Evolutionary conservation across 2,888 invertebrate genomes (phyloP).

Genomic region (Callinectes sapidus): DNA sequence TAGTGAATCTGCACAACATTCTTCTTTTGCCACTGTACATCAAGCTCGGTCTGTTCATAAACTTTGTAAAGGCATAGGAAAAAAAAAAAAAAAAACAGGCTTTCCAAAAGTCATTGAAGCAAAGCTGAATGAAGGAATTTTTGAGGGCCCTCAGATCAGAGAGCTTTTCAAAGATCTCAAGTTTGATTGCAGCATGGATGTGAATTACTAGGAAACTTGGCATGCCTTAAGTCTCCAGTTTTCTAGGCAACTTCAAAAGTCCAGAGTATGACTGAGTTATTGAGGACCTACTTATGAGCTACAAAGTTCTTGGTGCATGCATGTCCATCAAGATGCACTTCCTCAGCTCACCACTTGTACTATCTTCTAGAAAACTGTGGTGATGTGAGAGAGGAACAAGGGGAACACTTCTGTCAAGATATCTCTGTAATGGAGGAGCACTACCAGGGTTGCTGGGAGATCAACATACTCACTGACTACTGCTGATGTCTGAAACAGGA

Average conservation of each 20-base stretch:
- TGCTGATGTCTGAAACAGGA: constrained; percentile 74
- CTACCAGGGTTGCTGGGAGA: constrained; percentile 75
- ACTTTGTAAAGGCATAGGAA: neutral
- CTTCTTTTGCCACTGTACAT: constrained; percentile 42
- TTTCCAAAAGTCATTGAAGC: constrained; percentile 48
- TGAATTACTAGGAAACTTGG: constrained; percentile 45
- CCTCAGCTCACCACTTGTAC: constrained; percentile 75
- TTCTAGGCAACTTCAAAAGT: constrained; percentile 41
- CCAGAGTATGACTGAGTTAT: constrained; percentile 41
- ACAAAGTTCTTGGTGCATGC: neutral
- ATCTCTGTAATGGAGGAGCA: constrained; percentile 74
- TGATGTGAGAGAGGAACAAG: constrained; percentile 70
- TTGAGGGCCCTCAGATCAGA: too few species aligned
- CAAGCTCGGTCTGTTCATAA: neutral
- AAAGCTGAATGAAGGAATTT: neutral
- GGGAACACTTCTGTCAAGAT: constrained; percentile 73
- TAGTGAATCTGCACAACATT: constrained; percentile 14
- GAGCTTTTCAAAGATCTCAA: too few species aligned
- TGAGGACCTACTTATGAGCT: neutral
- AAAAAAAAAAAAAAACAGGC: neutral
- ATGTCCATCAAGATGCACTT: constrained; percentile 75
- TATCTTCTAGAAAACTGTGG: constrained; percentile 75
- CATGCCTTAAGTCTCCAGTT: constrained; percentile 45
- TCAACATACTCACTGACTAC: constrained; percentile 75
- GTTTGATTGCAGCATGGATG: neutral